phyloP scores from a whole-genome alignment of 2,797 vertebrate genomes.

The Orientallactaga sibirica region DNA sequence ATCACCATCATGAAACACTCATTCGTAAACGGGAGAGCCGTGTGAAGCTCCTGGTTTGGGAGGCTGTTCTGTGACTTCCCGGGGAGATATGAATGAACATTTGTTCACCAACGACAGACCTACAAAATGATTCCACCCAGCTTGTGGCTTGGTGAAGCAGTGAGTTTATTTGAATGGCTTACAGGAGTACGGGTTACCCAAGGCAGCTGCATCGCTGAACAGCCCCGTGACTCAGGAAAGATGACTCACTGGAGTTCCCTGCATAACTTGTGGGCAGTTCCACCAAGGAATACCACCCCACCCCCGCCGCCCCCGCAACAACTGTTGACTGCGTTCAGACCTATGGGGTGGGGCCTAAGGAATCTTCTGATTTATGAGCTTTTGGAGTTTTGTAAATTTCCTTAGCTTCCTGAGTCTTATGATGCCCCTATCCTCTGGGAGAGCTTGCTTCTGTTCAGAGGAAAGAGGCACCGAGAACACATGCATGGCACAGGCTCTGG shows the following conservation, averaged over 20 bases:
- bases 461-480: not conserved
- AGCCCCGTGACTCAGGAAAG: not conserved
- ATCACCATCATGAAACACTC: not conserved
- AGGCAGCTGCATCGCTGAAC: too few relatives aligned
- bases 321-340: not conserved
- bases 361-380: not conserved
- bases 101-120: not conserved
- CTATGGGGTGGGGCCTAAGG: not conserved
- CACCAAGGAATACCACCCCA: not conserved
- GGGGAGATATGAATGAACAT: not conserved
- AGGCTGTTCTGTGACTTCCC: not conserved
- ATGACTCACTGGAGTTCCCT: not conserved
- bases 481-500: too few relatives aligned
- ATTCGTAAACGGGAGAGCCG: not conserved
- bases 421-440: not conserved
- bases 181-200: not conserved
- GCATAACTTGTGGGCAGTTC: not conserved
- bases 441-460: not conserved
- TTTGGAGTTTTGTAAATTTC: not conserved
- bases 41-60: not conserved
- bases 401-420: not conserved
- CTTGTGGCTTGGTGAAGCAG: not conserved
- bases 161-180: not conserved
- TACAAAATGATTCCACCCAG: not conserved
- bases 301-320: not conserved